Evolutionary conservation across 2,888 invertebrate genomes (phyloP).

Genomic region (Drosophila mettleri): DNA sequence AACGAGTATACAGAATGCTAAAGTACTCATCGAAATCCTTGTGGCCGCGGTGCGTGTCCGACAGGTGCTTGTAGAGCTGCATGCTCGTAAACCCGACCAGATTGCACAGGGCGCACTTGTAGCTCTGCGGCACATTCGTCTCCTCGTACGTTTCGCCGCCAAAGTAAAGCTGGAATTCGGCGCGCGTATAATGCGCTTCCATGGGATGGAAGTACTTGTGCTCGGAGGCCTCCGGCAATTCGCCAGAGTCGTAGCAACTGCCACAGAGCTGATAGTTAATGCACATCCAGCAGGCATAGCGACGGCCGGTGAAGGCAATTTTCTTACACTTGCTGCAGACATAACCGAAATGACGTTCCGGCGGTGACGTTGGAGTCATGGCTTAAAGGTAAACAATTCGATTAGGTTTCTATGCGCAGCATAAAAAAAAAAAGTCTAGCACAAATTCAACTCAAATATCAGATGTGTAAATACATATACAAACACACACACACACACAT

Average conservation of each 20-base stretch:
- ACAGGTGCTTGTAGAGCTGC: conserved; percentile 36
- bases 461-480: neutral
- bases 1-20: conserved; percentile 21
- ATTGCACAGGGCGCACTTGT: conserved; percentile 53
- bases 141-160: conserved; percentile 39
- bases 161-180: conserved; percentile 46
- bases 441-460: neutral
- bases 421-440: neutral
- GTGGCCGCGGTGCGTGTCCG: conserved; percentile 25
- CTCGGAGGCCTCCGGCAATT: conserved; percentile 10
- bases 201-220: conserved; percentile 58
- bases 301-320: conserved; percentile 42
- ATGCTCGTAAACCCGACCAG: conserved; percentile 18
- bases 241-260: conserved; percentile 37
- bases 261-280: conserved; percentile 52
- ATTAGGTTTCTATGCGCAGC: neutral
- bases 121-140: conserved; percentile 49
- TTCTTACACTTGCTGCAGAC: conserved; percentile 40
- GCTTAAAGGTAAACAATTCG: neutral
- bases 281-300: conserved; percentile 56
- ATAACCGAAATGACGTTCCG: conserved; percentile 50
- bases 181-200: conserved; percentile 44
- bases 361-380: conserved; percentile 18
- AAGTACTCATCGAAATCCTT: conserved; percentile 34
- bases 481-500: neutral